Conservation (phyloP, 2,113 vertebrate species). For the Tringa solitaria region DNA sequence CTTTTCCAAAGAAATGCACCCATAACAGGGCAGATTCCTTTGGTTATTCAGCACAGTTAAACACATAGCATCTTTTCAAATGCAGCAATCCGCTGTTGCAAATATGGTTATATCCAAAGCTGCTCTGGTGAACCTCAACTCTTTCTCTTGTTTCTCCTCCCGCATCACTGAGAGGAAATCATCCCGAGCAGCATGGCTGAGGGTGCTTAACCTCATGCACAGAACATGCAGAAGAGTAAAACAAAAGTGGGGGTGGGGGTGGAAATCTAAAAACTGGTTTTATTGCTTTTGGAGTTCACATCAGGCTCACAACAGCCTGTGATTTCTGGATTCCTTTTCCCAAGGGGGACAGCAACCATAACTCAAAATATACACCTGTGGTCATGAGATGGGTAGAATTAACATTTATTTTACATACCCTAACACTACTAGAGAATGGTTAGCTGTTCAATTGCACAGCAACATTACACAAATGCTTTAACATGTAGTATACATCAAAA, state of each 20-base stretch:
- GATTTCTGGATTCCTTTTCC: not conserved
- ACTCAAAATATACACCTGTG: not conserved
- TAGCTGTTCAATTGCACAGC: not conserved
- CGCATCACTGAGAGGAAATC: not conserved
- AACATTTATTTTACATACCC: not conserved
- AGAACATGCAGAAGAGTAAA: not conserved
- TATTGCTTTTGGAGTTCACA: not conserved
- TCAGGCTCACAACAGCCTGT: not conserved
- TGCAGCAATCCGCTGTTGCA: not conserved
- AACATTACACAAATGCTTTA: not conserved
- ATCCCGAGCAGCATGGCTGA: not conserved
- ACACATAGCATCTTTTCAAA: not conserved
- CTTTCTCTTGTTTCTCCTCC: not conserved
- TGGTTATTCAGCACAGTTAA: not conserved
- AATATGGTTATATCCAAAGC: not conserved
- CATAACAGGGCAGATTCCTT: not conserved
- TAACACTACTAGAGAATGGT: not conserved
- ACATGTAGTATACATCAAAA: not conserved
- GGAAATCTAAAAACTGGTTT: not conserved
- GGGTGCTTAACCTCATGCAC: not conserved
- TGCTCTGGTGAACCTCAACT: not conserved
- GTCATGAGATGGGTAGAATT: not conserved
- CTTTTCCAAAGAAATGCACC: not conserved
- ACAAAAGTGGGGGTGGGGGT: rapidly evolving
- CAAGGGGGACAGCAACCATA: rapidly evolving